Evolutionary conservation across 2,888 invertebrate species (phyloP).

Genomic region (Scaptodrosophila latifasciaeformis): DNA sequence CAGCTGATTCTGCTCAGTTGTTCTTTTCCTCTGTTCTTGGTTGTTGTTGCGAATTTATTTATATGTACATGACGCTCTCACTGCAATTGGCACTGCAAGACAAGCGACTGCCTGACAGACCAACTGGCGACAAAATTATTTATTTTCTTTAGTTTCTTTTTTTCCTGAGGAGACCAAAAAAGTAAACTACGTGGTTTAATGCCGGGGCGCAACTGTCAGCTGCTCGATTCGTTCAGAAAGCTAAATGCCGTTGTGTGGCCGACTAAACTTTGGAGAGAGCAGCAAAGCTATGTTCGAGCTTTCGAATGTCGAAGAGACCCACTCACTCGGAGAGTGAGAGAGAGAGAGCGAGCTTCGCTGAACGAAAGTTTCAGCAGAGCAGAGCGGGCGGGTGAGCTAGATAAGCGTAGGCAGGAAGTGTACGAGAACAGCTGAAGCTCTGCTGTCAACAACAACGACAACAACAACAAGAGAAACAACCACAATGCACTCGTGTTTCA

Average conservation of each 20-base stretch:
- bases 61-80: constrained; percentile 35
- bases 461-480: constrained; percentile 39
- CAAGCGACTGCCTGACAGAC: too few species aligned
- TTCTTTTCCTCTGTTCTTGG: too few species aligned
- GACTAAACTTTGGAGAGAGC: too few species aligned
- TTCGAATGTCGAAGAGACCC: not conserved
- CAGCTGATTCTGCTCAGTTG: too few species aligned
- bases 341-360: constrained; percentile 15
- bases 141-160: too few species aligned
- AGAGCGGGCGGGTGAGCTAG: not conserved
- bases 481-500: constrained; percentile 23
- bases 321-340: constrained; percentile 1
- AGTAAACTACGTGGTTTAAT: constrained; percentile 57
- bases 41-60: too few species aligned
- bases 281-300: not conserved
- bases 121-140: constrained; percentile 34
- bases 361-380: too few species aligned
- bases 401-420: not conserved
- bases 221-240: constrained; percentile 54
- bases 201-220: constrained; percentile 66
- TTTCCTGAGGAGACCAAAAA: constrained; percentile 50
- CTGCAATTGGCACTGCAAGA: constrained; percentile 48
- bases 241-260: constrained; percentile 12
- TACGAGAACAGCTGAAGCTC: not conserved
- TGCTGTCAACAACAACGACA: too few species aligned